Conservation (phyloP, 2,113 vertebrate species). For the Trogon melanurus region DNA sequence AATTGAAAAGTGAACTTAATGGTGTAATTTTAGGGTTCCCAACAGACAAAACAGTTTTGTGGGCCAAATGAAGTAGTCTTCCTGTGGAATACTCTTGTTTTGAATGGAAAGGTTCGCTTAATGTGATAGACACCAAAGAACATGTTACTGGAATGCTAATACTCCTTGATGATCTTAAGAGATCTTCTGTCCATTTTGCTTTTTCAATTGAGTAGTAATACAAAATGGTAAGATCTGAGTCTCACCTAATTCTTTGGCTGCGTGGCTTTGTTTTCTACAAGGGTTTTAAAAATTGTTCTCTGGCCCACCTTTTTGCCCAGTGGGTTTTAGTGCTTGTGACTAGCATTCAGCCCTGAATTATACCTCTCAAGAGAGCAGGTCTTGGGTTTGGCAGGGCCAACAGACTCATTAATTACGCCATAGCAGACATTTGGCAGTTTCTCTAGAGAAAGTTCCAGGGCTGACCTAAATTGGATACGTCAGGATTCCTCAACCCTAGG, state of each 20-base stretch:
- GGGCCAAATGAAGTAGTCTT: constrained; percentile 32
- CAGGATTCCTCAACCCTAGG: constrained; percentile 21
- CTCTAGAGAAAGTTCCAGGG: not conserved
- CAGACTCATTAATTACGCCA: not conserved
- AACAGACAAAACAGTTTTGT: constrained; percentile 18
- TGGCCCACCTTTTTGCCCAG: not conserved
- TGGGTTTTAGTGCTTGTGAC: not conserved
- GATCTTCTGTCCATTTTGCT: not conserved
- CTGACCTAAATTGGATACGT: constrained; percentile 30
- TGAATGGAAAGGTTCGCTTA: not conserved
- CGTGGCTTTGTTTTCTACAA: not conserved
- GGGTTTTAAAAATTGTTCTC: not conserved
- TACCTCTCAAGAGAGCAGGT: not conserved
- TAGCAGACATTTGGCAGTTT: constrained; percentile 22
- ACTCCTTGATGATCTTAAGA: not conserved
- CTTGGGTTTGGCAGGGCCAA: not conserved
- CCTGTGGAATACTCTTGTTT: constrained; percentile 20
- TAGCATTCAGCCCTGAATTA: not conserved
- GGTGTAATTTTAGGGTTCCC: constrained; percentile 34
- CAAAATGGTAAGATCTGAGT: not conserved
- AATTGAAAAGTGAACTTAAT: constrained; percentile 9
- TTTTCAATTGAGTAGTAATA: not conserved
- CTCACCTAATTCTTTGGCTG: not conserved
- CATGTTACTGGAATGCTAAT: not conserved
- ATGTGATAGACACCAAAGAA: not conserved